These are phyloP conservation scores for Phragmatobia fuliginosa DNA, from an alignment of 2,888 invertebrate species.

Conservation along the genomic window DNA sequence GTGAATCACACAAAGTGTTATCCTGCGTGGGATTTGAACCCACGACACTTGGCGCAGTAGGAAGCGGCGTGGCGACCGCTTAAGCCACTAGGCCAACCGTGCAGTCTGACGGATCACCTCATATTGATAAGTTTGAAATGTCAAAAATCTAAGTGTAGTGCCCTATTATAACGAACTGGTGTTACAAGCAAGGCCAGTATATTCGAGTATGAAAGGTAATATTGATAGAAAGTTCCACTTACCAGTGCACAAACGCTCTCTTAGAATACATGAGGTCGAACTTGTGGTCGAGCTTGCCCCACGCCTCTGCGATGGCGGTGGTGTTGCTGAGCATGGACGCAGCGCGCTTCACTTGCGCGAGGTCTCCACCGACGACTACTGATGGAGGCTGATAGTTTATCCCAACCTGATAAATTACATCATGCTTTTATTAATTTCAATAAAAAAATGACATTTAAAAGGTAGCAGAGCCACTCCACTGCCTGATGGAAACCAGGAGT, in stretches of 20 bases:
- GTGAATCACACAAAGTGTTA: no score
- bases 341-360: constrained; percentile 94
- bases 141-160: neutral
- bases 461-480: no score
- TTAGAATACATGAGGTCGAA: constrained; percentile 98
- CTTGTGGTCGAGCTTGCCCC: constrained; percentile 96
- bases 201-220: no score
- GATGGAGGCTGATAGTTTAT: constrained; percentile 95
- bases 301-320: constrained; percentile 95
- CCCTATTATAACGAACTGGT: neutral
- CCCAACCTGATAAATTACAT: constrained; percentile 79
- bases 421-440: neutral
- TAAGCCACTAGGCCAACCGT: no score
- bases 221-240: constrained; percentile 57
- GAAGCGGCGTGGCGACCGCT: no score
- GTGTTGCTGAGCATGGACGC: constrained; percentile 97
- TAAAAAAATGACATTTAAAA: neutral
- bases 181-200: no score
- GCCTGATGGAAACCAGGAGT: no score
- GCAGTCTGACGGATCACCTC: no score
- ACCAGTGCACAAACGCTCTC: constrained; percentile 98
- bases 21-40: no score
- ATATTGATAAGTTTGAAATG: neutral
- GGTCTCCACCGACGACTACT: constrained; percentile 91
- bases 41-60: no score